Conservation (phyloP, 2,113 vertebrate species). For the Sitta europaea region DNA sequence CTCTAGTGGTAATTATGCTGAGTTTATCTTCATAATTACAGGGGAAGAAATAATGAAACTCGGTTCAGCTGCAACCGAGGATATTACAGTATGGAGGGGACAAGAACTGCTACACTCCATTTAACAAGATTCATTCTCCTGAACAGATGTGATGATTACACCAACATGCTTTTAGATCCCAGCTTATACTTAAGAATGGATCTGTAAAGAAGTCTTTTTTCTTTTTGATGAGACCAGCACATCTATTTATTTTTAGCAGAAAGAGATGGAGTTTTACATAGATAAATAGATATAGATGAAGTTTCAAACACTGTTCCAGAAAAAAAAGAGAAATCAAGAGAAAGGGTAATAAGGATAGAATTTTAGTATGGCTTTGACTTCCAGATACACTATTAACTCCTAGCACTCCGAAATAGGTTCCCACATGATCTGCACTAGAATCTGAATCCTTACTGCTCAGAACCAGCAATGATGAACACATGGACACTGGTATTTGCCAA, state of each 20-base stretch:
- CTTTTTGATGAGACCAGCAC: background rate
- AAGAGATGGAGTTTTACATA: background rate
- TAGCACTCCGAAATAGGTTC: background rate
- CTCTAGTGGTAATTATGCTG: background rate
- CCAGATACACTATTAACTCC: background rate
- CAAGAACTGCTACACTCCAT: background rate
- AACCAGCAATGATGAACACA: background rate
- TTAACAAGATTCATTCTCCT: background rate
- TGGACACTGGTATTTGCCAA: rapidly evolving
- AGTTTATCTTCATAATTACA: background rate
- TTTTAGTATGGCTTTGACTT: background rate
- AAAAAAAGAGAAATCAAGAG: background rate
- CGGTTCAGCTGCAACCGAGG: background rate
- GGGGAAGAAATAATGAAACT: background rate
- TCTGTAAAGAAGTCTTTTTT: background rate
- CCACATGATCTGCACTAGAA: background rate
- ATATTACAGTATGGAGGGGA: background rate
- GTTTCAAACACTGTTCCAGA: background rate
- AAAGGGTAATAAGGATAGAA: background rate
- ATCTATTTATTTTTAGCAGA: background rate
- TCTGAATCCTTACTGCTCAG: background rate
- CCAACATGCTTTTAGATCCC: background rate
- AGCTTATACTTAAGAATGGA: background rate
- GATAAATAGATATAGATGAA: background rate
- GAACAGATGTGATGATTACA: background rate